Base-by-base conservation (phyloP, 2,113 vertebrate species). In the Elgaria multicarinata region DNA sequence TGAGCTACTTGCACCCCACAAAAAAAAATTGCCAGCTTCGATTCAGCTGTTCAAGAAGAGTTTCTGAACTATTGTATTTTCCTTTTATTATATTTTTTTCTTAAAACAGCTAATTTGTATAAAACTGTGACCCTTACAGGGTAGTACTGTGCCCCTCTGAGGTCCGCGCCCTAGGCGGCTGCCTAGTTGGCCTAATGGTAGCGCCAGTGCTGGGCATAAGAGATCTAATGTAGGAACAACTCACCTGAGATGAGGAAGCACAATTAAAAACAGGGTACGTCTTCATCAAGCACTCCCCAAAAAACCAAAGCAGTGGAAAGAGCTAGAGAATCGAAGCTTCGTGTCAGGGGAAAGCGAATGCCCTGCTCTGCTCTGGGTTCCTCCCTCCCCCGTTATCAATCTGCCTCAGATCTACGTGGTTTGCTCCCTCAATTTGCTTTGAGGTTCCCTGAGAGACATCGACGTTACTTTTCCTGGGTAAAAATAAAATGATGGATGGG, bases 211-310 rank as follows among this genome's bases (percentile, higher is more conserved):
- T 2, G 39, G 16, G 36, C 9, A 58, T n/a, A 36, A 24, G 44
- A 26, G 33, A 85, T 26, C 9, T 36, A 85, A 28, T 75, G 6
- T 13, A 20, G 36, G 26, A 53, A 6, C 46, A 33, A 0, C 4
- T n/a, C 71, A 85, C n/a, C 36, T 31, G 36, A 46, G 78, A 33
- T 90, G 90, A 92, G 79, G 91, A 95, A 93, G 78, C 0, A 0
- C 76, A 92, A 90, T 92, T 89, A 90, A 1, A 95, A 95, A 93
- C 86, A 95, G 93, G 95, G 74, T 92, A 33, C 0, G 14, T 75
- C 81, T 95, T 95, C 93, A 93, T 92, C 90, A 78, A 81, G 67
- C 33, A 0, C 91, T 90, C 42, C 0, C 90, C n/a, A n/a, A 89
- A 81, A 87, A 87, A 80, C 86, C 36, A 39, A 16, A 39, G 7